A percentile compares a stretch with the other conserved stretches of the same genome.
Evolutionary conservation across 2,797 vertebrate genomes (phyloP).

Genomic region (Sebastes itinus): DNA sequence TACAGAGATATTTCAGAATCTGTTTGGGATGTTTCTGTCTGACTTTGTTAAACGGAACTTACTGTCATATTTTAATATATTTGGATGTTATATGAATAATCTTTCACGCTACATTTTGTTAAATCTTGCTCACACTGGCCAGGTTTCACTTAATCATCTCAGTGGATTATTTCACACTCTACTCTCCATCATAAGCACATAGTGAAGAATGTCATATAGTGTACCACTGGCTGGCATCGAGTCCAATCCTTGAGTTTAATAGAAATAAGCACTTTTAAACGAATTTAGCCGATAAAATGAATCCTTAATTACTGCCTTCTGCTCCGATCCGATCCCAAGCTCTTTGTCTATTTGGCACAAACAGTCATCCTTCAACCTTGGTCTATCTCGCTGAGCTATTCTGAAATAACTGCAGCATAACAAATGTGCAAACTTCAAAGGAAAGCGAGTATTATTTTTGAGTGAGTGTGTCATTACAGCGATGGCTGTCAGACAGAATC

Average conservation of each 20-base stretch:
- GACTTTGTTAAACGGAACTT: not conserved
- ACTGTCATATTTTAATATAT: not conserved
- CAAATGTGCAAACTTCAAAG: constrained; percentile 54
- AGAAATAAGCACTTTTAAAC: not conserved
- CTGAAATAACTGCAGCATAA: constrained; percentile 33
- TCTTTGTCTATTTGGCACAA: not conserved
- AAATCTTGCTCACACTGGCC: not conserved
- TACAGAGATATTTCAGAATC: constrained; percentile 11
- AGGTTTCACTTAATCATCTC: not conserved
- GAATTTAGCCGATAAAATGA: not conserved
- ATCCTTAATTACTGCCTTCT: not conserved
- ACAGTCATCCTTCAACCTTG: not conserved
- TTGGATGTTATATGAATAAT: not conserved
- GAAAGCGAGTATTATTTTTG: constrained; percentile 24
- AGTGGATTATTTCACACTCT: not conserved
- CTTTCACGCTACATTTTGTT: not conserved
- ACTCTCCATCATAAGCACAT: not conserved
- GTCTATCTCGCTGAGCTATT: not conserved
- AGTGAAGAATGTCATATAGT: not conserved
- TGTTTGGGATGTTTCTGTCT: not conserved
- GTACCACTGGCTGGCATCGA: not conserved
- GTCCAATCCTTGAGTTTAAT: not conserved
- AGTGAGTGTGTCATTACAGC: constrained; percentile 31
- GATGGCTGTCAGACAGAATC: constrained; percentile 45
- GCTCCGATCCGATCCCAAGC: not conserved